Percentiles rank a stretch among this genome's conserved stretches.
These are phyloP conservation scores for Neuroterus valhalla DNA, from an alignment of 1,140 invertebrate species.

Conservation along the genomic window DNA sequence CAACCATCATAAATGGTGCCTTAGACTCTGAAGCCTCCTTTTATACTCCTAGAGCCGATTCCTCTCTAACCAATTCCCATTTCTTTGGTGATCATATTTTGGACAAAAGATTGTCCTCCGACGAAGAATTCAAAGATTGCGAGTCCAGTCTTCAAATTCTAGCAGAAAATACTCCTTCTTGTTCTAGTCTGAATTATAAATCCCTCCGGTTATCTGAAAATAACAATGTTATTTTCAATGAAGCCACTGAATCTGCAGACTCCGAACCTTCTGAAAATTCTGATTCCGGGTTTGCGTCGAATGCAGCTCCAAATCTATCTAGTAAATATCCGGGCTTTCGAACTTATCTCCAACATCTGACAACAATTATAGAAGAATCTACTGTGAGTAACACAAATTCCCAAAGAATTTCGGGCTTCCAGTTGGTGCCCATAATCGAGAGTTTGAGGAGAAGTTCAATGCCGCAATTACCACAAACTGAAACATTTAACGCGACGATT, in stretches of 20 bases:
- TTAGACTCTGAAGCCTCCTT: background rate
- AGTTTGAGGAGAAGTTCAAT: background rate
- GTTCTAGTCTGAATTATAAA: background rate
- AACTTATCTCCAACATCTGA: background rate
- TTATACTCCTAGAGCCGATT: background rate
- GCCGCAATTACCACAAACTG: background rate
- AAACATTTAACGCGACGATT: background rate
- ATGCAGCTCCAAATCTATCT: background rate
- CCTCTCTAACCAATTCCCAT: background rate
- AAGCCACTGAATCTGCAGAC: background rate
- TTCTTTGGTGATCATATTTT: background rate
- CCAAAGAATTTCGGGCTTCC: background rate
- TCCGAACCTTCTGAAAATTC: background rate
- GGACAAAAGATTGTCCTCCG: background rate
- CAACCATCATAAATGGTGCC: background rate
- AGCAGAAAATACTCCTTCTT: background rate
- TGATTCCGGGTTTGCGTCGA: background rate
- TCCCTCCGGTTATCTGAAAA: background rate
- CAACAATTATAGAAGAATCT: constrained; percentile 8
- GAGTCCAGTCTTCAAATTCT: background rate
- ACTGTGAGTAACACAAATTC: background rate
- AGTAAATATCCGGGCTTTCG: background rate
- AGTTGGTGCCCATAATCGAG: background rate
- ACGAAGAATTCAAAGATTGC: background rate
- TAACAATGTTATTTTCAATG: background rate